Evolutionary conservation across 2,888 invertebrate species (phyloP).

Genomic region (Argynnis bischoffii): DNA sequence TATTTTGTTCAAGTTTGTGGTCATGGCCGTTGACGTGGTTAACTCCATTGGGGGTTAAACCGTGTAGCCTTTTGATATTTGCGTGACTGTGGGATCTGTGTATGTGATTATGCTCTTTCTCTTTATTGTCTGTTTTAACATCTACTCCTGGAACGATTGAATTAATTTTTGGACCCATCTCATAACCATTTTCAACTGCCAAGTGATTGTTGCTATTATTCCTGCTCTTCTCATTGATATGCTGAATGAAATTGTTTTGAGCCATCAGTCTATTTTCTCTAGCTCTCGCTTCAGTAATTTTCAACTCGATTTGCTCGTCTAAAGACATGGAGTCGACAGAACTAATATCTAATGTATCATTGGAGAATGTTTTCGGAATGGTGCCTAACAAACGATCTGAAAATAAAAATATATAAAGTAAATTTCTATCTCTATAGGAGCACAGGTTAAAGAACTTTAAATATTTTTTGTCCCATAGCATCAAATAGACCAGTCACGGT

Average conservation of each 20-base stretch:
- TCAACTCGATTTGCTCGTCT: conserved; percentile 83
- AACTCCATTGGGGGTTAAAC: conserved; percentile 66
- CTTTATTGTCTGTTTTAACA: conserved; percentile 36
- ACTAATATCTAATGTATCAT: conserved; percentile 83
- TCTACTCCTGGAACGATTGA: conserved; percentile 34
- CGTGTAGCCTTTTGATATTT: conserved; percentile 70
- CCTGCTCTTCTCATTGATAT: conserved; percentile 71
- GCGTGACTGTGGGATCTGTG: conserved; percentile 75
- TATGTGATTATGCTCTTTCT: conserved; percentile 55
- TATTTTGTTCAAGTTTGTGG: conserved; percentile 58
- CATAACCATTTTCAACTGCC: conserved; percentile 66
- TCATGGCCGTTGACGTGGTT: conserved; percentile 65
- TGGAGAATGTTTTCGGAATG: conserved; percentile 80
- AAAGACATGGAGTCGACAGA: conserved; percentile 84
- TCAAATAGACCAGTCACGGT: not conserved
- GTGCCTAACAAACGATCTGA: conserved; percentile 77
- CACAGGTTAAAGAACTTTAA: too few species aligned
- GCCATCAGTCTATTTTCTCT: conserved; percentile 77
- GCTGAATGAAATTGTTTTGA: conserved; percentile 73
- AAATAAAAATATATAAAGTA: conserved; percentile 38
- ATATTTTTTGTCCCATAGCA: too few species aligned
- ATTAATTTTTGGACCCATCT: conserved; percentile 45
- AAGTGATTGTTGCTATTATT: conserved; percentile 67
- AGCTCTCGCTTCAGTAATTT: conserved; percentile 78
- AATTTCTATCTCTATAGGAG: not conserved